Conservation (phyloP, 2,888 invertebrate species). For the Aleiodes alternator region DNA sequence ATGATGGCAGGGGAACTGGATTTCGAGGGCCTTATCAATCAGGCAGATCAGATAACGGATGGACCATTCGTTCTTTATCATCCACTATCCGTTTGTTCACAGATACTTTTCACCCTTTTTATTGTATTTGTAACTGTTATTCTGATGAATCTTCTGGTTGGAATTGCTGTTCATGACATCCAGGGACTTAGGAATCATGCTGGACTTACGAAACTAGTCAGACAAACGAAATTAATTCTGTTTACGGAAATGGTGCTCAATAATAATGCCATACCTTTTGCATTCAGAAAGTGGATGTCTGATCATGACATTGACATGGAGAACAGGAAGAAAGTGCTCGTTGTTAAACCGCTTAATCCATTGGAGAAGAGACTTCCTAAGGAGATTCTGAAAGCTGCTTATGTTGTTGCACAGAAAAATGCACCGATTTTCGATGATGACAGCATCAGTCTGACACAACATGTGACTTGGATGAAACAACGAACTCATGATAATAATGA, state of each 20-base stretch:
- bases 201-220: slow-evolving; percentile 87
- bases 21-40: slow-evolving; percentile 71
- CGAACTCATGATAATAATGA: slow-evolving; percentile 58
- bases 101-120: slow-evolving; percentile 60
- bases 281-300: slow-evolving; percentile 72
- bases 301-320: slow-evolving; percentile 73
- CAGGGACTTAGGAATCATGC: slow-evolving; percentile 91
- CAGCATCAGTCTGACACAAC: slow-evolving; percentile 59
- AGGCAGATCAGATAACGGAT: slow-evolving; percentile 61
- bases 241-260: slow-evolving; percentile 76
- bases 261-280: slow-evolving; percentile 72
- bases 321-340: slow-evolving; percentile 73
- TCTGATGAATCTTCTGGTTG: slow-evolving; percentile 88
- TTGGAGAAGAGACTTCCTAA: slow-evolving; percentile 75
- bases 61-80: slow-evolving; percentile 70
- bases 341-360: slow-evolving; percentile 76
- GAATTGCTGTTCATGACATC: slow-evolving; percentile 92
- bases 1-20: slow-evolving; percentile 75
- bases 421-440: slow-evolving; percentile 63
- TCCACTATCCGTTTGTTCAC: slow-evolving; percentile 71
- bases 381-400: slow-evolving; percentile 74
- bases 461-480: slow-evolving; percentile 62
- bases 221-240: slow-evolving; percentile 85
- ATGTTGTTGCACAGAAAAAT: slow-evolving; percentile 74
- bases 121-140: slow-evolving; percentile 79